These are phyloP conservation scores for Crambe crambe DNA, from an alignment of 37 sponge, comb jelly and placozoan genomes.

Conservation along the genomic window DNA sequence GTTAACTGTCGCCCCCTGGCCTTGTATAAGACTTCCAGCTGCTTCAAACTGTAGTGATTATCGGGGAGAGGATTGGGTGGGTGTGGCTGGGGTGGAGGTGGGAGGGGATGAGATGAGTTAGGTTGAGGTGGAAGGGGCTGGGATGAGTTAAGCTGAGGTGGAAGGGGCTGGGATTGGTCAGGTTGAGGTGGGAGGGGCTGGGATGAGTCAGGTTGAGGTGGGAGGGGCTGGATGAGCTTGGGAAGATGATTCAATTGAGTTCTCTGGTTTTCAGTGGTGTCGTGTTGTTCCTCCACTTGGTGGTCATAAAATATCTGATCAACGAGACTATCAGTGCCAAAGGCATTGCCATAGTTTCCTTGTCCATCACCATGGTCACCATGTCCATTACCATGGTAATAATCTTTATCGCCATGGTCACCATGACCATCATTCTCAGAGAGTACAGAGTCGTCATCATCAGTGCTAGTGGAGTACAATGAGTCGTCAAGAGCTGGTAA, in stretches of 20 bases:
- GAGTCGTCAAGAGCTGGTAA: too few species aligned
- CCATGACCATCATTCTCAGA: too few species aligned
- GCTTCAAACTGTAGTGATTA: neutral
- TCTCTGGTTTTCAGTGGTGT: neutral
- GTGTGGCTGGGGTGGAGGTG: neutral
- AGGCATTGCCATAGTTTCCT: too few species aligned
- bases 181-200: neutral
- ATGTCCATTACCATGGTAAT: too few species aligned
- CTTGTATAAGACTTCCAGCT: conserved; percentile 40
- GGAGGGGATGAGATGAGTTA: neutral
- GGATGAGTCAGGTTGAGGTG: neutral
- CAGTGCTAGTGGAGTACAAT: too few species aligned
- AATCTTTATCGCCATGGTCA: too few species aligned
- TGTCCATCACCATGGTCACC: too few species aligned
- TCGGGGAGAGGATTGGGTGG: neutral
- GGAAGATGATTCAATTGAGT: neutral
- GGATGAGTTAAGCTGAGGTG: neutral
- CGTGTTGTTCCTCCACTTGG: neutral
- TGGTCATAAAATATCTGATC: neutral
- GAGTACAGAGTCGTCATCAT: too few species aligned
- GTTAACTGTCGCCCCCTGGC: conserved; percentile 19
- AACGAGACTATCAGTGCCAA: neutral
- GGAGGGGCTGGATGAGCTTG: neutral
- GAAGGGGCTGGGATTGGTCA: neutral
- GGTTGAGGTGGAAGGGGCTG: neutral